Evolutionary conservation across 2,888 invertebrate genomes (phyloP).

Genomic region (Cheilosia vernalis): DNA sequence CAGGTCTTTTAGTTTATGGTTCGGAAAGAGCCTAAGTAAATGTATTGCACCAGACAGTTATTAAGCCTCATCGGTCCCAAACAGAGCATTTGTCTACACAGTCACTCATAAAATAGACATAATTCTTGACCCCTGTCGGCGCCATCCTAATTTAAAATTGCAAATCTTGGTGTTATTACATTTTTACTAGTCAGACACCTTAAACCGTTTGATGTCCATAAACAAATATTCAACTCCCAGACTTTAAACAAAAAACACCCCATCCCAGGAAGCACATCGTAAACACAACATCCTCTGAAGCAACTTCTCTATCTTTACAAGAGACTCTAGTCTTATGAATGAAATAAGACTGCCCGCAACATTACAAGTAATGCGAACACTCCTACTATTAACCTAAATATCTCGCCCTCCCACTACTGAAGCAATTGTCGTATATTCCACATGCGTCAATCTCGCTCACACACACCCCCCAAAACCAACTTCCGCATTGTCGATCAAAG

Average conservation of each 20-base stretch:
- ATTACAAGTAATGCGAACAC: background rate
- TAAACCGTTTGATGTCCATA: background rate
- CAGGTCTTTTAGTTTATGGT: too few species aligned
- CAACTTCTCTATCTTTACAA: background rate
- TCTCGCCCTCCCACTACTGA: slow-evolving; percentile 28
- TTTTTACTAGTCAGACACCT: too few species aligned
- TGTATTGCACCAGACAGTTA: too few species aligned
- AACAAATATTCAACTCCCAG: background rate
- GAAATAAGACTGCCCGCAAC: background rate
- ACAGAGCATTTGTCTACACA: too few species aligned
- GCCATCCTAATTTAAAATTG: too few species aligned
- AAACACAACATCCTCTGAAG: background rate
- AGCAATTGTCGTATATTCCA: slow-evolving; percentile 48
- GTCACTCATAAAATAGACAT: too few species aligned
- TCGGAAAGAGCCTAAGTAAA: too few species aligned
- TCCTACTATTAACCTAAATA: slow-evolving; percentile 63
- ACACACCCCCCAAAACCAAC: background rate
- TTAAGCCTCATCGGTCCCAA: too few species aligned
- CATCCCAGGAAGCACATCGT: background rate
- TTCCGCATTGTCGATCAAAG: slow-evolving; percentile 65
- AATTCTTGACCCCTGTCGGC: too few species aligned
- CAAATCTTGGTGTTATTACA: too few species aligned
- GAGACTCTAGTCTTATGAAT: background rate
- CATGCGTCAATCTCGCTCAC: slow-evolving; percentile 31
- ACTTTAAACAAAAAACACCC: background rate